Evolutionary conservation across 2,888 invertebrate genomes (phyloP), one percentile per base, ranked within the genome.

Genomic region (Tachina lurida): DNA sequence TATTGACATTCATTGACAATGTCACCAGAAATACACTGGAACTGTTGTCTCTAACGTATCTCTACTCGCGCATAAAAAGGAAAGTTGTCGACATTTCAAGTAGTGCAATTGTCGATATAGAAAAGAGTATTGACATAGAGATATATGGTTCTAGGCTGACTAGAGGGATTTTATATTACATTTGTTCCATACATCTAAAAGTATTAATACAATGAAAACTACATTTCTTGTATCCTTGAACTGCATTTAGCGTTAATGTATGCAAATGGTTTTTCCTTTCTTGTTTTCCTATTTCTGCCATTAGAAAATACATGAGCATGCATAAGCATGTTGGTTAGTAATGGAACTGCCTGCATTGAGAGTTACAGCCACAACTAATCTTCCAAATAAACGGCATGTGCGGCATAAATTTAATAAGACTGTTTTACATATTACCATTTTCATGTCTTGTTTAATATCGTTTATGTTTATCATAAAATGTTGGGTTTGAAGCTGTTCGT

Each of bases 161-260:
- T n/a, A n/a, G n/a, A n/a, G n/a, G n/a, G n/a, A n/a, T 31, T 31
- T 31, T 31, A 31, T 4, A 17, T 41, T n/a, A 9, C 45, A 22
- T 15, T 22, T 9, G 7, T 19, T 41, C 15, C n/a, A n/a, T 15
- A 8, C 9, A n/a, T n/a, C 15, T 15, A 60, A 9, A 62, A 31
- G 4, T 5, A 43, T 43, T 12, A 17, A 13, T 10, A 15, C 15
- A 65, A 22, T 22, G 47, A 19, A 3, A 49, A 3, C 17, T 49
- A 13, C 31, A 67, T 67, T 49, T 49, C 22, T 49, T n/a, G 5
- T 67, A 67, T 67, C 49, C 49, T 67, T 67, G 67, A 67, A 67
- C 31, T 49, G 49, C n/a, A 49, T 67, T 49, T 67, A 10, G 3
- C 31, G 22, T 49, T n/a, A 67, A 67, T 49, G 22, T 47, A 49